Base-by-base conservation (phyloP, 2,888 invertebrate genomes). In the Thereva nobilitata region DNA sequence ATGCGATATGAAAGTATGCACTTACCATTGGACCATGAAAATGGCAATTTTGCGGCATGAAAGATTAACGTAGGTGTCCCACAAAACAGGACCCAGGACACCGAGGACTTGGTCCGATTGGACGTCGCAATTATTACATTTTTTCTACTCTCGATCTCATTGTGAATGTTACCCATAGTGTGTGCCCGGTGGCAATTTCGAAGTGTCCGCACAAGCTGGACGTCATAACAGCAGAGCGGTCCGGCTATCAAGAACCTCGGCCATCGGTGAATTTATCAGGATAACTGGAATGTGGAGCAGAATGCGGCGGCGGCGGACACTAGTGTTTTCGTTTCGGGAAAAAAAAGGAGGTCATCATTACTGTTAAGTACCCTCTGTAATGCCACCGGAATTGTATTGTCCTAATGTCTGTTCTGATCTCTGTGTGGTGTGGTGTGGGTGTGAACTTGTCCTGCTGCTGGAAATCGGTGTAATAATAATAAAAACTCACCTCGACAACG, bases 401-500 rank as follows among this genome's bases (percentile, higher is more conserved):
- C 44, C 4, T 45, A 9, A 45, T 9, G 44, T 45, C 44, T 45
- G n/a, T 45, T 45, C 10, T 45, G 23, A 23, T 23, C 23, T 23
- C 1, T 23, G 23, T 23, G 23, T 23, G 23, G 23, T 23, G 23
- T 23, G 23, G 23, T 23, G 23, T 23, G 23, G 53, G 53, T 42
- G 23, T 56, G 55, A 56, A 50, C 41, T 12, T 23, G 61, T 61
- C 10, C 12, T 61, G 10, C 42, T 41, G 23, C 50, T 47, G 61
- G n/a, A 50, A 61, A 61, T 61, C 50, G n/a, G 50, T 61, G 7
- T 37, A 38, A 61, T 50, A 38, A 49, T 34, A 61, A 61, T 61
- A 61, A 61, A 61, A 61, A 61, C 84, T 83, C 77, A 87, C 87
- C 75, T 84, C 83, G 42, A 89, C 86, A 72, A 84, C 83, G 63